Evolutionary conservation across 2,888 invertebrate genomes (phyloP), one percentile per base, ranked within the genome.

Genomic region (Choreutis nemorana): DNA sequence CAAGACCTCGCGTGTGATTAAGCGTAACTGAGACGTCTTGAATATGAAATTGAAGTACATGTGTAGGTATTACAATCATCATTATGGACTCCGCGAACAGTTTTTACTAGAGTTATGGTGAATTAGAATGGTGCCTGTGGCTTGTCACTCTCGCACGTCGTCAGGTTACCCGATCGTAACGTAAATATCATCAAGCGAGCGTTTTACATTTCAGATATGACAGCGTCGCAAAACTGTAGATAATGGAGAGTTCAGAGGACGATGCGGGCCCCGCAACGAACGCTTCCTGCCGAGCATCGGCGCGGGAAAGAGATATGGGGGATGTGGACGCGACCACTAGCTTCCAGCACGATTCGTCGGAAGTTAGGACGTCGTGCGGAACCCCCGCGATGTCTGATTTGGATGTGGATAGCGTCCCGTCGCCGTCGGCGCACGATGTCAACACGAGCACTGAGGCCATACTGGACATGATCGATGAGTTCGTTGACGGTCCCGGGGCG

Each of bases 201-300:
- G 65, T 70, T 77, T 78, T 68, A 54, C 62, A 71, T 78, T 80
- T 73, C 70, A 78, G 78, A 70, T 77, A 75, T 77, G 77, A 60
- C 68, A 67, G 73, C 64, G 62, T 67, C 60, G 67, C 63, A 64
- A 67, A 73, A 72, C 52, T 71, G 73, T 75, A 80, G 79, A 80
- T 80, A 79, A 80, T 80, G 79, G 79, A 80, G 73, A 68, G 75
- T 60, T 67, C 72, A 50, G 79, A 80, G 68, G 79, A 80, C 57
- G 79, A 80, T 79, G 77, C 78, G 73, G 79, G 79, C 57, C 59
- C 68, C 67, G 70, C 75, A 63, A 66, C 68, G 58, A 71, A 57
- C 63, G 72, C 75, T 71, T 73, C 77, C 77, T 68, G 75, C 72
- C 70, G 71, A 56, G 60, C 58, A 64, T 62, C 75, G 78, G 75